These are phyloP conservation scores for Paraescarpia echinospica DNA, from an alignment of 1,140 invertebrate genomes.

Conservation along the genomic window DNA sequence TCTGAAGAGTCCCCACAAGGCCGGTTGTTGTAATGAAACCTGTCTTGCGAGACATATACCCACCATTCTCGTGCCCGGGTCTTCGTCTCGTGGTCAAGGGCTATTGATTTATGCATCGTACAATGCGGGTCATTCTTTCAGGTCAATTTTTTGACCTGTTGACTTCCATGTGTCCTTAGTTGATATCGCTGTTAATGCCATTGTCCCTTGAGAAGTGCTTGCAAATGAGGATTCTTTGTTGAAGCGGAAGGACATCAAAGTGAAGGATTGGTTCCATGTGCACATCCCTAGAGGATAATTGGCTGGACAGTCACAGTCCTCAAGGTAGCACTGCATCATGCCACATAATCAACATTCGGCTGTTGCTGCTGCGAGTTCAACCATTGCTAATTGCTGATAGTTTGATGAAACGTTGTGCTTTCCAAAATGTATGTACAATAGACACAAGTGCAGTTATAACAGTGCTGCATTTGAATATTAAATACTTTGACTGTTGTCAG, in stretches of 20 bases:
- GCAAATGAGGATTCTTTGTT: background rate
- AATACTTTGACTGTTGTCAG: too few species aligned
- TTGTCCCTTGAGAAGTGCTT: background rate
- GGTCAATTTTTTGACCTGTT: background rate
- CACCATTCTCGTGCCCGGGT: background rate
- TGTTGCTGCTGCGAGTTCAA: background rate
- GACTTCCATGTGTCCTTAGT: background rate
- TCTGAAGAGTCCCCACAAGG: background rate
- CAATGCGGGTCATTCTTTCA: background rate
- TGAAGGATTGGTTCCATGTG: background rate
- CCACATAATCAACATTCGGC: background rate
- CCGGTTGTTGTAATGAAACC: background rate
- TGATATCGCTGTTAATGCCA: background rate
- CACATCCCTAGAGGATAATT: background rate
- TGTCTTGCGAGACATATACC: background rate
- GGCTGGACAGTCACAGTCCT: background rate
- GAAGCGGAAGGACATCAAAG: background rate
- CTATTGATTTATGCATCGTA: background rate
- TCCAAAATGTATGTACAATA: background rate
- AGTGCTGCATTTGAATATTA: too few species aligned
- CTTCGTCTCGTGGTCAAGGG: background rate
- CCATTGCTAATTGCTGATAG: too few species aligned
- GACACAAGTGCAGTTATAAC: too few species aligned
- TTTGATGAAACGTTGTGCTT: background rate
- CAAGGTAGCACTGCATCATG: background rate